A percentile compares a stretch with the other conserved stretches of the same genome.
Evolutionary conservation across 2,888 invertebrate genomes (phyloP).

Genomic region (Sturmia bella): DNA sequence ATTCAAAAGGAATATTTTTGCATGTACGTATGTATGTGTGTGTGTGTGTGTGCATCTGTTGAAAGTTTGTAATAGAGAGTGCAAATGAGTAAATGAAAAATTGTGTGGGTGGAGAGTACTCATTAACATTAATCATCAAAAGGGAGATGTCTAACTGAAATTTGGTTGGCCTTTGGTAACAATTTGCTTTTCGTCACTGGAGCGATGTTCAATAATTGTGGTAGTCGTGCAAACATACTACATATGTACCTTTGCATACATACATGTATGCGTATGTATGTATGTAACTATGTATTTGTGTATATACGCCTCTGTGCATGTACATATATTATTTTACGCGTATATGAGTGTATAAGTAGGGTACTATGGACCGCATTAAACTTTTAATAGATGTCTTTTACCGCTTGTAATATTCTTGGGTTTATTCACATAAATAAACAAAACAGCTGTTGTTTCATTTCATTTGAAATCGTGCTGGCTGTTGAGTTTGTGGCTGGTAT

Average conservation of each 20-base stretch:
- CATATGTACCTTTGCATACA: too few species aligned
- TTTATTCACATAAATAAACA: conserved; percentile 19
- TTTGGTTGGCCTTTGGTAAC: not conserved
- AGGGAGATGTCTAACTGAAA: too few species aligned
- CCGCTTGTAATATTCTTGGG: conserved; percentile 25
- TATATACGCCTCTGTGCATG: not conserved
- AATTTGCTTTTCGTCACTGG: too few species aligned
- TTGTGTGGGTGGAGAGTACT: too few species aligned
- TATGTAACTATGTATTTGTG: not conserved
- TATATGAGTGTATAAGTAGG: conserved; percentile 33
- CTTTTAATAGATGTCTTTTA: conserved; percentile 44
- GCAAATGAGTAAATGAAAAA: too few species aligned
- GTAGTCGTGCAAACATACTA: not conserved
- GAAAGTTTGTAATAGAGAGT: too few species aligned
- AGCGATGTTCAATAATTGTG: not conserved
- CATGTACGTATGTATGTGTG: not conserved
- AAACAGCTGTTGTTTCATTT: conserved; percentile 52
- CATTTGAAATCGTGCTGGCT: not conserved
- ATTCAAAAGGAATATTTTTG: too few species aligned
- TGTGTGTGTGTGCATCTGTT: not conserved
- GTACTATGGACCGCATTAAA: conserved; percentile 42
- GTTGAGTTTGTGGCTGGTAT: conserved; percentile 21
- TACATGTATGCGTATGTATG: not conserved
- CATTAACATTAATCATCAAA: too few species aligned
- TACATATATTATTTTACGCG: not conserved